Evolutionary conservation across 2,797 vertebrate genomes (phyloP), one percentile per base, ranked within the genome.

Genomic region (Pseudochaenichthys georgianus): DNA sequence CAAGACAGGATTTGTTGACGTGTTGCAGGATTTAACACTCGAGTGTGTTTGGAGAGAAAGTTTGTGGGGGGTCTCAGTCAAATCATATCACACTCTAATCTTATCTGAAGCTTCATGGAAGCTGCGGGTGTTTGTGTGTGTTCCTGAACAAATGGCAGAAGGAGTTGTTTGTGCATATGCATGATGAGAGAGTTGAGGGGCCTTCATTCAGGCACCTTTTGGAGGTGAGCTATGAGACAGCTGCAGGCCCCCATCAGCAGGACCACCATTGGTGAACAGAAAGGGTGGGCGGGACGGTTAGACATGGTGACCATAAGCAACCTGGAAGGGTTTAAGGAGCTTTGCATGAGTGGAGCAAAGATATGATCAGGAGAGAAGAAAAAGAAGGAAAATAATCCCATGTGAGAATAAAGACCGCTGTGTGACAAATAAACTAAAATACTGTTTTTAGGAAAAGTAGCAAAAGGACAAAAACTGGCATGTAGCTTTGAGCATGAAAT

Each of bases 161-260:
- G 63, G 54, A 55, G 76, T 66, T 15, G 52, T 60, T 64, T 70
- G 60, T 80, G 77, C 72, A 87, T 85, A 57, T 79, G 84, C 78
- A 70, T 70, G 64, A 72, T 77, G 81, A 80, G 71, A 59, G 70
- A 75, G 59, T 43, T 50, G 50, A 73, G 50, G 70, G 75, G 34
- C 74, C 65, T 66, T 62, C 72, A 72, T 75, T 84, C 62, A 58
- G 68, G 71, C 81, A 79, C 80, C 75, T 79, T 86, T 88, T 76
- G 59, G 65, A 83, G 78, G 66, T 63, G 63, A 87, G 88, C 67
- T 80, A 48, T 13, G 58, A 70, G 83, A 83, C 89, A 92, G 88
- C 87, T 91, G 89, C 78, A 69, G 50, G 57, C 83, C 78, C 88
- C 52, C 62, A 81, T 87, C 34, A 70, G 64, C 64, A 72, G 70